Evolutionary conservation across 2,888 invertebrate genomes (phyloP).

Genomic region (Tanytarsus gracilentus): DNA sequence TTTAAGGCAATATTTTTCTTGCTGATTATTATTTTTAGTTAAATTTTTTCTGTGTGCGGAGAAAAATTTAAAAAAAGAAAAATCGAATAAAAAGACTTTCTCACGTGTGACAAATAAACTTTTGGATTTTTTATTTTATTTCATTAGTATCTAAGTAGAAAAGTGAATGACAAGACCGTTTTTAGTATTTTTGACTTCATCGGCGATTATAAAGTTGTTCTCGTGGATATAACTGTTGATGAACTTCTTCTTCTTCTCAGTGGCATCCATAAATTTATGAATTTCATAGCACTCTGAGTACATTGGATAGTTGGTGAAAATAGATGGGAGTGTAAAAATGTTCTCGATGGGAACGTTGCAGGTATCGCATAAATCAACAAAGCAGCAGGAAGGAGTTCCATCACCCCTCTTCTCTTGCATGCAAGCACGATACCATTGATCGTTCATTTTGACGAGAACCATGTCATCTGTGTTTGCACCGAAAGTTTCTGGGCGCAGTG

Average conservation of each 20-base stretch:
- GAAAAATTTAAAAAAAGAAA: too few relatives aligned
- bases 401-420: not conserved
- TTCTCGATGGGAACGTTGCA: not conserved
- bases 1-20: too few relatives aligned
- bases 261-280: too few relatives aligned
- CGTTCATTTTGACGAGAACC: not conserved
- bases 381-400: not conserved
- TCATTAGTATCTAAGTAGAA: too few relatives aligned
- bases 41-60: too few relatives aligned
- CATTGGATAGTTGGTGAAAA: not conserved
- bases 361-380: not conserved
- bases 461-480: not conserved
- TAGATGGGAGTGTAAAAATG: not conserved
- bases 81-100: too few relatives aligned
- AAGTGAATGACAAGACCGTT: too few relatives aligned
- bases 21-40: too few relatives aligned
- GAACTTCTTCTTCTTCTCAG: not conserved
- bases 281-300: not conserved
- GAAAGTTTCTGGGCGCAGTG: not conserved
- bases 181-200: too few relatives aligned
- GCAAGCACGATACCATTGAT: slow-evolving; percentile 19
- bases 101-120: too few relatives aligned
- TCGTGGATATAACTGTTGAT: not conserved
- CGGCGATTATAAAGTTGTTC: too few relatives aligned
- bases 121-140: too few relatives aligned